phyloP scores from a whole-genome alignment of 1,140 invertebrate genomes.

The Diorhabda sublineata region DNA sequence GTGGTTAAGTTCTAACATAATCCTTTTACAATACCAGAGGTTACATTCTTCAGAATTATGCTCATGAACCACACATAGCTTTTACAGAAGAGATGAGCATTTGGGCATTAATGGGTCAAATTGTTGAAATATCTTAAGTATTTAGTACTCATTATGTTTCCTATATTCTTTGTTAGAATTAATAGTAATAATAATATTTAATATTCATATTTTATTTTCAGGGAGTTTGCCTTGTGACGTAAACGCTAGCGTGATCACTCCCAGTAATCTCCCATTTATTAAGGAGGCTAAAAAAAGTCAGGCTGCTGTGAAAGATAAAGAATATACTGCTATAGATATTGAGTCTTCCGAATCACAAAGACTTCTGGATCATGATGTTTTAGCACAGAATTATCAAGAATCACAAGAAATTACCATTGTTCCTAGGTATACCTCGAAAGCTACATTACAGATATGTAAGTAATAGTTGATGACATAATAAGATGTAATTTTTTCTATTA shows the following conservation, averaged over 20 bases:
- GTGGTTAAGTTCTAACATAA: no score
- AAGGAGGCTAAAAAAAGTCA: conserved; percentile 33
- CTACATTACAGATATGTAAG: conserved; percentile 33
- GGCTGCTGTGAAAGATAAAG: conserved; percentile 24
- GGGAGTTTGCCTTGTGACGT: conserved; percentile 44
- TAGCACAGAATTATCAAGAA: conserved; percentile 30
- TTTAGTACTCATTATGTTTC: no score
- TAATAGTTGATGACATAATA: neutral
- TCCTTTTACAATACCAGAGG: no score
- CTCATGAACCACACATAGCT: no score
- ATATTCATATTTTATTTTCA: conserved; percentile 18
- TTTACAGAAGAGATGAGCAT: no score
- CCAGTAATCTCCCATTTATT: conserved; percentile 37
- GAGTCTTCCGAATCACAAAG: conserved; percentile 29
- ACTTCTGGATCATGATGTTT: conserved; percentile 36
- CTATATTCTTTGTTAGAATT: no score
- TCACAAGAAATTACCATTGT: conserved; percentile 14
- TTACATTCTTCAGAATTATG: no score
- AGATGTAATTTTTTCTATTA: no score
- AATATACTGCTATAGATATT: conserved; percentile 36
- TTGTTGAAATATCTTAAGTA: no score
- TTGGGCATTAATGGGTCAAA: no score
- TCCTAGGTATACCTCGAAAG: conserved; percentile 30
- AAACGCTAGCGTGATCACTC: conserved; percentile 32
- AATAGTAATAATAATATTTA: no score